Percentiles rank a stretch among this genome's conserved stretches.
phyloP scores from a whole-genome alignment of 2,113 vertebrate genomes.

The Daphoenositta chrysoptera region DNA sequence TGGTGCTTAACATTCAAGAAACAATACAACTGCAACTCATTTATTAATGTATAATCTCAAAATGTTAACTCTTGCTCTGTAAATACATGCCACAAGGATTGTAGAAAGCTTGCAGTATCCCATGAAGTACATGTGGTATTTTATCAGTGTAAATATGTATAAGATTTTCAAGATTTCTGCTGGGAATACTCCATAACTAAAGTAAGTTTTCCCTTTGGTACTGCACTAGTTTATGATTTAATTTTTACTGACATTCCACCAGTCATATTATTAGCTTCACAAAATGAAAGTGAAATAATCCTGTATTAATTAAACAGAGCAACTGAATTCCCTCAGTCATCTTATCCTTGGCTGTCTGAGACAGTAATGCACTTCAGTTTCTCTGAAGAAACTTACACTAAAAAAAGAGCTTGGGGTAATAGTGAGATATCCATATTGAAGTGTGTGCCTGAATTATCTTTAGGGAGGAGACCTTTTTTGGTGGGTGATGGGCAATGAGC shows the following conservation, averaged over 20 bases:
- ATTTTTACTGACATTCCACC: constrained; percentile 78
- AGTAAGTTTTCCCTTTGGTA: constrained; percentile 71
- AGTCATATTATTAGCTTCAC: constrained; percentile 77
- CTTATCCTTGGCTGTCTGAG: constrained; percentile 68
- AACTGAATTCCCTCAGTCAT: constrained; percentile 72
- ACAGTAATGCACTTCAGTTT: constrained; percentile 39
- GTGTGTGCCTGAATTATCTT: background rate
- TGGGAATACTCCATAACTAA: constrained; percentile 65
- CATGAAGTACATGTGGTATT: constrained; percentile 54
- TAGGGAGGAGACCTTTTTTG: constrained; percentile 27
- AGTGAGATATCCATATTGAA: constrained; percentile 13
- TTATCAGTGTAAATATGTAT: constrained; percentile 64
- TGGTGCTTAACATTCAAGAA: constrained; percentile 78
- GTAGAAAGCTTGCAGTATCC: constrained; percentile 50
- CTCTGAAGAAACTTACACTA: constrained; percentile 45
- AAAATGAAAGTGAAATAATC: constrained; percentile 82
- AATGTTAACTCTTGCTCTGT: constrained; percentile 71
- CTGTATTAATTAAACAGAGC: constrained; percentile 80
- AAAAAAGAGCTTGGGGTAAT: constrained; percentile 35
- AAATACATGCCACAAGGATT: constrained; percentile 62
- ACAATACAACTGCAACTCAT: constrained; percentile 71
- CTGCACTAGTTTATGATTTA: constrained; percentile 77
- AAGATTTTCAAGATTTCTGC: constrained; percentile 72
- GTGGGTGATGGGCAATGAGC: background rate
- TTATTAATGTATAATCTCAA: constrained; percentile 74